phyloP scores from a whole-genome alignment of 2,113 vertebrate genomes.

The Elgaria multicarinata region DNA sequence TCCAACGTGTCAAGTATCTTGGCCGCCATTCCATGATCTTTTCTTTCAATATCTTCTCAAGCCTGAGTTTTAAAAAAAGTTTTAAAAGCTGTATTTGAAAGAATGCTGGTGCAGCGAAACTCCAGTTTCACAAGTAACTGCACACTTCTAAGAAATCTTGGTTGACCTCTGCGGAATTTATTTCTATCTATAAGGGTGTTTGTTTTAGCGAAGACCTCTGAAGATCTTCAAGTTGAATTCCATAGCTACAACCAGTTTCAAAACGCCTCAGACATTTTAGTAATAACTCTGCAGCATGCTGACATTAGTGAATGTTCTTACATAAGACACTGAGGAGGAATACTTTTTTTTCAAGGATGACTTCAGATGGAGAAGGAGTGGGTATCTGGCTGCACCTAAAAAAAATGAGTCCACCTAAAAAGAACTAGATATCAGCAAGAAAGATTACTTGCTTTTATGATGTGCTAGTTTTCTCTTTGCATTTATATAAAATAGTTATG shows the following conservation, averaged over 20 bases:
- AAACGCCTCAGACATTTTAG: not conserved
- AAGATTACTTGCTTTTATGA: too few relatives aligned
- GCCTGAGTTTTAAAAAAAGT: constrained; percentile 71
- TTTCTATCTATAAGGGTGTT: not conserved
- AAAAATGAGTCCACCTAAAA: not conserved
- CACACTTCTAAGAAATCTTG: not conserved
- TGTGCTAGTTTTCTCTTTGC: not conserved
- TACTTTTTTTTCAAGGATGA: not conserved
- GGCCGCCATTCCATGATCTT: constrained; percentile 98
- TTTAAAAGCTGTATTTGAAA: not conserved
- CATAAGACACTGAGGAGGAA: not conserved
- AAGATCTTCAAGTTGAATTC: not conserved
- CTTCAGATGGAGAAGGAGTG: not conserved
- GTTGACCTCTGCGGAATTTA: not conserved
- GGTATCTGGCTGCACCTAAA: not conserved
- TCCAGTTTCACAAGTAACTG: not conserved
- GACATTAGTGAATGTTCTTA: too few relatives aligned
- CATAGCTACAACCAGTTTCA: not conserved
- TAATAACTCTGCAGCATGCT: not conserved
- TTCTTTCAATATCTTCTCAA: constrained; percentile 94
- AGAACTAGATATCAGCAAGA: not conserved
- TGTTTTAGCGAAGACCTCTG: not conserved
- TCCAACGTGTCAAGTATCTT: constrained; percentile 94
- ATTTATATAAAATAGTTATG: not conserved
- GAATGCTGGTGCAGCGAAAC: not conserved